Evolutionary conservation across 2,797 vertebrate genomes (phyloP), one percentile per base, ranked within the genome.

Genomic region (Crenichthys baileyi): DNA sequence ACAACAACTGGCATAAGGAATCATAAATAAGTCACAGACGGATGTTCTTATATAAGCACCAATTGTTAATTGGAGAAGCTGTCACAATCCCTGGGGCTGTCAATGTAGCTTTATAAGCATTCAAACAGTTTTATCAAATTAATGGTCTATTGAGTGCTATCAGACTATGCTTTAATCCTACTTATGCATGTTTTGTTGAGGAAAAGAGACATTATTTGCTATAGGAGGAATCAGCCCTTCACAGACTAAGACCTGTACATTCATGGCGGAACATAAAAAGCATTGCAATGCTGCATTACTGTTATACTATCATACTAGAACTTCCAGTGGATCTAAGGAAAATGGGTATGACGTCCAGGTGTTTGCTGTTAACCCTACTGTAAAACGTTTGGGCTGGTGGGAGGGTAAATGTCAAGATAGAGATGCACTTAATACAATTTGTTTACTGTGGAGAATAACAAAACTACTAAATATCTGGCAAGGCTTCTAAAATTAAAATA

Each of bases 61-160:
- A 88, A 85, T 91, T 90, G 91, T 92, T 94, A 93, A 93, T 91
- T 93, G 92, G 92, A 91, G 91, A 84, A 90, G 91, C 93, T 94
- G 92, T 94, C 93, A 90, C 84, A 89, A 81, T 93, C 92, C 88
- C 91, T 48, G 79, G 80, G 89, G 90, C 92, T 90, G 92, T 93
- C 90, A 87, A 83, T 89, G 85, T 78, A 85, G 81, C 89, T 90
- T 91, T 84, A 90, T 85, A 89, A 86, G 85, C 85, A 56, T 88
- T 92, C 87, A 88, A 91, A 94, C 86, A 80, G 90, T 90, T 92
- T 93, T 88, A 90, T 93, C 91, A 92, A 91, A 91, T 91, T 92
- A 91, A 93, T 91, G 91, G 82, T 85, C 80, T 87, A 88, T 90
- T 91, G 90, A 89, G 79, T 60, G 87, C 86, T 68, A 86, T 80